phyloP scores from a whole-genome alignment of 2,888 invertebrate species.

The Rhorus exstirpatorius region DNA sequence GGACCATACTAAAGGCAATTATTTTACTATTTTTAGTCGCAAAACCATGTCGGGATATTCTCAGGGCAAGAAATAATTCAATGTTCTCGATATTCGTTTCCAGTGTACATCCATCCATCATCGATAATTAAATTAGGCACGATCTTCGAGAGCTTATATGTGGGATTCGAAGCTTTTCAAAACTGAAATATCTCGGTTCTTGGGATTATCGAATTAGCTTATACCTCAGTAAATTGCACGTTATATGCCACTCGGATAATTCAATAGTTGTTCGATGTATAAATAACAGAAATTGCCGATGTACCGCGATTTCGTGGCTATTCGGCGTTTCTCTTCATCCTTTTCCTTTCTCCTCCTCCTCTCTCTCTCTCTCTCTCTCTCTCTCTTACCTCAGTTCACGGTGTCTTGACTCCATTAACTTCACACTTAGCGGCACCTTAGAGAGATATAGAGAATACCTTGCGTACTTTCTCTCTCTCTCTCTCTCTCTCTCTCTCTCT shows the following conservation, averaged over 20 bases:
- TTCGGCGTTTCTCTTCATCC: constrained; percentile 27
- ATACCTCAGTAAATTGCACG: constrained; percentile 29
- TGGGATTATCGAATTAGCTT: constrained; percentile 38
- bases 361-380: constrained; percentile 16
- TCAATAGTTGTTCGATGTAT: constrained; percentile 43
- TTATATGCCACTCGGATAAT: neutral
- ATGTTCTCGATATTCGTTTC: constrained; percentile 18
- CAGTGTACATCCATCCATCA: neutral
- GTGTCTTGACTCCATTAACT: constrained; percentile 86
- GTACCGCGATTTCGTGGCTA: constrained; percentile 43
- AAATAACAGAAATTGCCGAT: constrained; percentile 65
- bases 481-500: no score
- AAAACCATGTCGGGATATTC: constrained; percentile 26
- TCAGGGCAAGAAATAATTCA: constrained; percentile 30
- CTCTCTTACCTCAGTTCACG: constrained; percentile 66
- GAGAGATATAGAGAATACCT: constrained; percentile 40
- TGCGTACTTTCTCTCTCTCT: constrained; percentile 6
- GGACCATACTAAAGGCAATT: neutral
- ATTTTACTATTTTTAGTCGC: constrained; percentile 7
- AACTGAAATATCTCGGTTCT: constrained; percentile 25
- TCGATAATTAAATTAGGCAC: constrained; percentile 29
- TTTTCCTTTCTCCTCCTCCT: constrained; percentile 22
- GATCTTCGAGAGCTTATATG: constrained; percentile 13
- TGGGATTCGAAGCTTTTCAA: constrained; percentile 18
- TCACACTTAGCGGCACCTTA: constrained; percentile 84